These are phyloP conservation scores for Himalopsyche tibetana DNA, from an alignment of 2,888 invertebrate genomes.

Conservation along the genomic window DNA sequence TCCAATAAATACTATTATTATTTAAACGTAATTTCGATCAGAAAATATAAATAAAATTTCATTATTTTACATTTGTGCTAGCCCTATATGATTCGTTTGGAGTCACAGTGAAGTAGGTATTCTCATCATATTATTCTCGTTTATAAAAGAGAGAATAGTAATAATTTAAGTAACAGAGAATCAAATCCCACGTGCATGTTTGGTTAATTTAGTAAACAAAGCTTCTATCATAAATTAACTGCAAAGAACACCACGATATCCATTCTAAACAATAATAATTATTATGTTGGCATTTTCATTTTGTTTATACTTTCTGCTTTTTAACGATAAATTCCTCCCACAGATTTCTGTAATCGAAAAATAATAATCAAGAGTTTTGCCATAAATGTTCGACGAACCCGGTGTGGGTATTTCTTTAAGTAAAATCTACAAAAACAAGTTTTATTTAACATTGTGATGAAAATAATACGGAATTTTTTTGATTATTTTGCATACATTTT, in stretches of 20 bases:
- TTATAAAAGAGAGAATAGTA: not conserved
- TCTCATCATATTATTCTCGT: not conserved
- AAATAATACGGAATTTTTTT: no score
- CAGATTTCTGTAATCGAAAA: not conserved
- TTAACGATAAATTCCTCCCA: constrained; percentile 16
- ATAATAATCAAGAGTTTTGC: no score
- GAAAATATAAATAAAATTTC: not conserved
- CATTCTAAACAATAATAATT: not conserved
- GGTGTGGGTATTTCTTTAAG: no score
- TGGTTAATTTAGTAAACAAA: constrained; percentile 18
- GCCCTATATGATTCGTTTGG: not conserved
- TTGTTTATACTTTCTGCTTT: not conserved
- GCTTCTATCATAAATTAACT: not conserved
- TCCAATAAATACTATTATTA: no score
- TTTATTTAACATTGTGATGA: no score
- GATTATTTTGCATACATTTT: no score
- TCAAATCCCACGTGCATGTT: constrained; percentile 19
- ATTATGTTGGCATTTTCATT: not conserved
- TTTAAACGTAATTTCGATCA: no score
- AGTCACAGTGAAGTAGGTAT: not conserved
- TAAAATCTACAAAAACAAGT: no score
- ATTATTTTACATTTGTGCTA: not conserved
- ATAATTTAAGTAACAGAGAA: not conserved
- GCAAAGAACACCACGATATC: not conserved
- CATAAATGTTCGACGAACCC: no score